Base-by-base conservation (phyloP, 2,888 invertebrate genomes). In the Acronicta psi region DNA sequence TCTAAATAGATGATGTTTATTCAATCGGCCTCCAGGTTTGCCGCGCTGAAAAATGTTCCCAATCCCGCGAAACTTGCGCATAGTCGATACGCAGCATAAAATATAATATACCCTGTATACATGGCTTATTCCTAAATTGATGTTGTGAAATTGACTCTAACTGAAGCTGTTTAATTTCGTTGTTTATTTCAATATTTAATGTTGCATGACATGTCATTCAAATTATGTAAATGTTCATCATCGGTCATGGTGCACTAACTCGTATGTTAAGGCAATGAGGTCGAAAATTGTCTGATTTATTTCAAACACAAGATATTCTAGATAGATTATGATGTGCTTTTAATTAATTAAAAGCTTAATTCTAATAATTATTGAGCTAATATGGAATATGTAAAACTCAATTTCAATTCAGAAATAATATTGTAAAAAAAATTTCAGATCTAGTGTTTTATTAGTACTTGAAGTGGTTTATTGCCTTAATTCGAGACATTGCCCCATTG, bases 151-250 rank as follows among this genome's bases (percentile, higher is more conserved):
- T 73, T 77, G 76, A 77, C 78, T 81, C 77, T 60, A 50, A 65
- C 49, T 69, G 46, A 75, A 77, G 60, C 52, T 62, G 59, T 69
- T 62, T 46, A 46, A 49, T 23, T 56, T 41, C 72, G 56, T 56
- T 75, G 57, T 62, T 63, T 23, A 46, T 53, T 56, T 52, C 1
- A 29, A 51, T 51, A 38, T 42, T 66, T 41, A 75, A 81, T 86
- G 85, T 85, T 90, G 91, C 91, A 91, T 91, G 91, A 81, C 52
- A 79, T 89, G 84, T 83, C 63, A 70, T 86, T 57, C 34, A 60
- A 57, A 40, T 46, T 59, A 37, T 57, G 41, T 64, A 37, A 45
- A 41, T 37, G 5, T 59, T 20, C 38, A 57, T 49, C 44, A 46
- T 67, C 17, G 20, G 58, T 71, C 63, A 56, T 63, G 40, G 45